Percentiles rank a stretch among this genome's conserved stretches.
Conservation (phyloP, 1,140 invertebrate species). For the Drosophila santomea region DNA sequence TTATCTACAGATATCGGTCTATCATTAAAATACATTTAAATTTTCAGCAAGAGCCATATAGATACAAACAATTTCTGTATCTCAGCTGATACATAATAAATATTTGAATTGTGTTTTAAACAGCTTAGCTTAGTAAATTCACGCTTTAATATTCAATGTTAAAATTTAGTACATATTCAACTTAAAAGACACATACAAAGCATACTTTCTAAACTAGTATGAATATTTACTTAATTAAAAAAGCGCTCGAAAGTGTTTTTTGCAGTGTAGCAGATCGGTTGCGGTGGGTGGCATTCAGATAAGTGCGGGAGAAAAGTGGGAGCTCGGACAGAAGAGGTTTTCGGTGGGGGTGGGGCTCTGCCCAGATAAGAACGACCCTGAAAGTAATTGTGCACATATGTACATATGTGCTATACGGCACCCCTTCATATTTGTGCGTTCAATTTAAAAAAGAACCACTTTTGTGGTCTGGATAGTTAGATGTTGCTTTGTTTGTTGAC, state of each 20-base stretch:
- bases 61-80: too few relatives aligned
- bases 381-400: conserved; percentile 28
- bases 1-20: too few relatives aligned
- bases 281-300: conserved; percentile 13
- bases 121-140: too few relatives aligned
- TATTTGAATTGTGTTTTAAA: too few relatives aligned
- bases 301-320: conserved; percentile 20
- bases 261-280: background rate
- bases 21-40: too few relatives aligned
- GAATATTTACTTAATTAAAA: too few relatives aligned
- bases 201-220: too few relatives aligned
- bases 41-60: too few relatives aligned
- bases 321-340: background rate
- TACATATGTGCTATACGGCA: background rate
- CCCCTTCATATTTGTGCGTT: conserved; percentile 36
- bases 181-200: too few relatives aligned
- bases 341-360: background rate
- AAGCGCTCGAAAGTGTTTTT: background rate
- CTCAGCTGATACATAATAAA: too few relatives aligned
- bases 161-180: too few relatives aligned
- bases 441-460: conserved; percentile 57
- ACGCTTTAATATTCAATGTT: background rate
- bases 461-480: conserved; percentile 14
- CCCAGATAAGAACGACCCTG: conserved; percentile 50
- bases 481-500: conserved; percentile 42